Conservation (phyloP, 2,113 vertebrate species). For the Ciconia maguari region DNA sequence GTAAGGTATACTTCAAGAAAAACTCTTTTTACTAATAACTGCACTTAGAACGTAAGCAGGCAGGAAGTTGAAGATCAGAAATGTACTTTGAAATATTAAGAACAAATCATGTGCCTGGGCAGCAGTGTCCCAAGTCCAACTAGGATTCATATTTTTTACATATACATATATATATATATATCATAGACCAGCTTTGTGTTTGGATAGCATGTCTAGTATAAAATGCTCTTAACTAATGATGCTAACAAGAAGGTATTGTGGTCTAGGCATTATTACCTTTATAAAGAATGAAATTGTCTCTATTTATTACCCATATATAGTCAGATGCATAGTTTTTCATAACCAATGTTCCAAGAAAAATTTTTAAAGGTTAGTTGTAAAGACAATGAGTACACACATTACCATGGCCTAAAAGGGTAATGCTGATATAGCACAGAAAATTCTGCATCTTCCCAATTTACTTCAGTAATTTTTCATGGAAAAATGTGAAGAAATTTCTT, state of each 20-base stretch:
- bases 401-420: neutral
- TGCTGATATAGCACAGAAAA: neutral
- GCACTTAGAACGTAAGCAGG: neutral
- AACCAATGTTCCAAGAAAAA: neutral
- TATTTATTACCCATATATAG: neutral
- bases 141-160: neutral
- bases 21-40: neutral
- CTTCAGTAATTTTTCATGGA: neutral
- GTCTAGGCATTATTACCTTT: neutral
- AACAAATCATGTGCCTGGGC: neutral
- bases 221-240: neutral
- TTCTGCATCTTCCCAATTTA: neutral
- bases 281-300: neutral
- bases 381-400: neutral
- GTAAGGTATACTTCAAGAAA: neutral
- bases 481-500: neutral
- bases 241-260: neutral
- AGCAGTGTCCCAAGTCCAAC: neutral
- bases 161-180: too few relatives aligned
- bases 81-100: neutral
- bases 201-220: neutral
- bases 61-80: neutral
- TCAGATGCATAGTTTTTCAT: neutral
- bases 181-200: neutral
- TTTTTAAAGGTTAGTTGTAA: neutral